Evolutionary conservation across 2,113 vertebrate species (phyloP).

Genomic region (Ranitomeya variabilis): DNA sequence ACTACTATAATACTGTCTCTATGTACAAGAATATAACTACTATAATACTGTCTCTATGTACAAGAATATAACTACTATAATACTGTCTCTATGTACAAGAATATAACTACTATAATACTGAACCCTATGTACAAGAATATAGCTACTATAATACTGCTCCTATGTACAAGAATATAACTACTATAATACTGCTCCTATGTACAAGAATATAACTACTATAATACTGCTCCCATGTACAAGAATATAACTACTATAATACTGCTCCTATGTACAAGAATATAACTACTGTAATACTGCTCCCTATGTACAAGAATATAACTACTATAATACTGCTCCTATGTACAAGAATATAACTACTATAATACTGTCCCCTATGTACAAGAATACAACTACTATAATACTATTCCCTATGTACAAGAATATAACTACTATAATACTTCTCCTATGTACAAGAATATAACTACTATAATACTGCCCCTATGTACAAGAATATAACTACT

Average conservation of each 20-base stretch:
- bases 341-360: no score
- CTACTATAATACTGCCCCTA: neutral
- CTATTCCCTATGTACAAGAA: no score
- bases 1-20: neutral
- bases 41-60: neutral
- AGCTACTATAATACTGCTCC: neutral
- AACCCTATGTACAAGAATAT: neutral
- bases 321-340: no score
- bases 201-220: constrained; percentile 3
- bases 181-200: neutral
- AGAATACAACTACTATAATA: no score
- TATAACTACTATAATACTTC: no score
- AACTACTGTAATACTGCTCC: neutral
- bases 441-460: no score
- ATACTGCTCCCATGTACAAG: neutral
- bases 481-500: constrained; percentile 12
- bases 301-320: neutral
- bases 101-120: neutral
- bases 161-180: constrained; percentile 1
- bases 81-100: neutral
- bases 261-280: neutral
- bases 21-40: neutral
- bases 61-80: neutral
- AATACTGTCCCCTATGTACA: no score
- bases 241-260: neutral